phyloP scores from a whole-genome alignment of 2,113 vertebrate species.

The Rhinoderma darwinii region DNA sequence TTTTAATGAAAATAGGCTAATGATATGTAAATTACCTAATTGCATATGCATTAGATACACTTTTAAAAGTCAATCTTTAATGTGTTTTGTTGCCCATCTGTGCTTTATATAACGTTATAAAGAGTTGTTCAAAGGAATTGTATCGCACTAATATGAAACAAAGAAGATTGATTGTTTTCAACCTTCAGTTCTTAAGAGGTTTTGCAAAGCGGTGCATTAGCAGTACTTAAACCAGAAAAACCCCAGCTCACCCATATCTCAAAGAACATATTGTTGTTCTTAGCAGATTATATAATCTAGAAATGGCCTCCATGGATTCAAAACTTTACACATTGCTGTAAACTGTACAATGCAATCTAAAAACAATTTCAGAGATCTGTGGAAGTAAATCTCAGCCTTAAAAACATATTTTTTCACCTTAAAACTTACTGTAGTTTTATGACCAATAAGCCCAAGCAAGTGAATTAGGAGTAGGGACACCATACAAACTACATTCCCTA shows the following conservation, averaged over 20 bases:
- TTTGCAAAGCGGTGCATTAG: conserved; percentile 40
- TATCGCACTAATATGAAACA: not conserved
- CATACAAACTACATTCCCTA: too few species aligned
- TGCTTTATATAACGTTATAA: conserved; percentile 39
- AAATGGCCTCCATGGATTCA: conserved; percentile 33
- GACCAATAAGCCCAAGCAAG: not conserved
- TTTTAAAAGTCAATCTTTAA: conserved; percentile 3
- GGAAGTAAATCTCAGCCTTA: not conserved
- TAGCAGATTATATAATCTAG: conserved; percentile 49
- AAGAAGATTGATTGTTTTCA: conserved; percentile 49
- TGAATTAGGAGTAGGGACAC: not conserved
- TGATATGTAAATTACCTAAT: conserved; percentile 30
- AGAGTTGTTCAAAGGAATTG: conserved; percentile 13
- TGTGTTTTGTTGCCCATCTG: conserved; percentile 37
- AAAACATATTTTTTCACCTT: not conserved
- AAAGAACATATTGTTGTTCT: conserved; percentile 48
- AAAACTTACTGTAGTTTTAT: not conserved
- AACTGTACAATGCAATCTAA: conserved; percentile 16
- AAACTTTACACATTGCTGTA: conserved; percentile 41
- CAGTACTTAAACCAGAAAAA: conserved; percentile 29
- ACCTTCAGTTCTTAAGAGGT: conserved; percentile 38
- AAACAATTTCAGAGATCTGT: conserved; percentile 20
- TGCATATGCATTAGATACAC: conserved; percentile 17
- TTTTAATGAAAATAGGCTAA: conserved; percentile 20
- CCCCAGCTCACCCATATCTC: conserved; percentile 31